Percentiles rank a stretch among this genome's conserved stretches.
phyloP scores from a whole-genome alignment of 2,797 vertebrate species.

The Sparus aurata region DNA sequence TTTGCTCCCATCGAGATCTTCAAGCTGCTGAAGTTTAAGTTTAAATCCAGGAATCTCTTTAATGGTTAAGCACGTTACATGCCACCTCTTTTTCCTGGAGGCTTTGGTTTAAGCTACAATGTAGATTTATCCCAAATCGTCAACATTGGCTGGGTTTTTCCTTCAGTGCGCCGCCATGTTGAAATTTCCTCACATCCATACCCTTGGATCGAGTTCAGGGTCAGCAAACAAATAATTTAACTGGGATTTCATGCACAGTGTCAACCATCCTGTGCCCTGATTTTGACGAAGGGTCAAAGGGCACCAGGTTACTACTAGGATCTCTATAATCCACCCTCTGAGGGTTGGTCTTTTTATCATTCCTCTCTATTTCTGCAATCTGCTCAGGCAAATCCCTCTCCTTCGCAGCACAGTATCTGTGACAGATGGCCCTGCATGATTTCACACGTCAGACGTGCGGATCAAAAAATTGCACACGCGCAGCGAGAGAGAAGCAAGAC shows the following conservation, averaged over 20 bases:
- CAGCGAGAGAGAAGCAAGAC: slow-evolving; percentile 22
- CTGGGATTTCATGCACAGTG: slow-evolving; percentile 12
- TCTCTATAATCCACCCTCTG: slow-evolving; percentile 17
- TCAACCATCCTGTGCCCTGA: not conserved
- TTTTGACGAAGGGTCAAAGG: slow-evolving; percentile 28
- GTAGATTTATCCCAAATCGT: not conserved
- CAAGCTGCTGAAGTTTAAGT: not conserved
- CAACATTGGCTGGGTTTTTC: not conserved
- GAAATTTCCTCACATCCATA: not conserved
- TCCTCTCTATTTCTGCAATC: slow-evolving; percentile 47
- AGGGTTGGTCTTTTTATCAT: slow-evolving; percentile 55
- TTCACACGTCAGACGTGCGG: slow-evolving; percentile 61
- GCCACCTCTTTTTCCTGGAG: not conserved
- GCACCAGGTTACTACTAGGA: not conserved
- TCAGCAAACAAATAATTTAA: slow-evolving; percentile 20
- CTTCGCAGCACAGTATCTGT: slow-evolving; percentile 44
- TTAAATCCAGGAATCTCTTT: not conserved
- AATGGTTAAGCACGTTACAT: not conserved
- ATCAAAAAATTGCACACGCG: slow-evolving; percentile 16
- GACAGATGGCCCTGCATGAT: slow-evolving; percentile 77
- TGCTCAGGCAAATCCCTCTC: slow-evolving; percentile 48
- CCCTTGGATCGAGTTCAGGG: not conserved
- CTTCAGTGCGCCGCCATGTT: not conserved
- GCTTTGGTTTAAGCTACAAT: not conserved
- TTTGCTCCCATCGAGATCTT: slow-evolving; percentile 5